Conservation (phyloP, 2,113 vertebrate species). For the Copsychus sechellarum region DNA sequence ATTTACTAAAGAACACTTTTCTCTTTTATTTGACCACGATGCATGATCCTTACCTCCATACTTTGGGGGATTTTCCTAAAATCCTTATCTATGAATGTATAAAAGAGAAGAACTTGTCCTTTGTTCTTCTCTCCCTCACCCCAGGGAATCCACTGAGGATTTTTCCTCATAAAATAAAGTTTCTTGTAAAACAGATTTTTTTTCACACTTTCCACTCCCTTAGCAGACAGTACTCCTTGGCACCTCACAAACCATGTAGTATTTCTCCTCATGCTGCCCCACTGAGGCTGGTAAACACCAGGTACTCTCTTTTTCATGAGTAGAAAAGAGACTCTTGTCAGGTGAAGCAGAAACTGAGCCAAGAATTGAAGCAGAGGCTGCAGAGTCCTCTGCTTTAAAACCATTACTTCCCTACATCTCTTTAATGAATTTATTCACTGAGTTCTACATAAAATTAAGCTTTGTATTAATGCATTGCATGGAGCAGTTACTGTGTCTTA, state of each 20-base stretch:
- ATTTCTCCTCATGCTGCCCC: neutral
- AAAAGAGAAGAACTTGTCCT: constrained; percentile 22
- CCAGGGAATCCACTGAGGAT: fast-evolving
- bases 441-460: neutral
- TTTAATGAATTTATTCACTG: neutral
- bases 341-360: neutral
- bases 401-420: neutral
- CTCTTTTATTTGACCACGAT: constrained; percentile 46
- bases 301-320: neutral
- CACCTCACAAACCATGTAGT: neutral
- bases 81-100: neutral
- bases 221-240: neutral
- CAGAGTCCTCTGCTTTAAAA: neutral
- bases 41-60: constrained; percentile 2
- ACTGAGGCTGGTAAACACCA: neutral
- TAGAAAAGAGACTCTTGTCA: neutral
- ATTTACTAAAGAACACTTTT: constrained; percentile 44
- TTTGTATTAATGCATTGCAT: neutral
- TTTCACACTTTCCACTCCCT: neutral
- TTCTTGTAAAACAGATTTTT: neutral
- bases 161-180: neutral
- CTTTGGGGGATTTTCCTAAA: neutral
- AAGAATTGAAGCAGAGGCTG: neutral
- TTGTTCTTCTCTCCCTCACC: neutral
- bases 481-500: neutral